Evolutionary conservation across 1,140 invertebrate genomes (phyloP).

Genomic region (Galleria mellonella): DNA sequence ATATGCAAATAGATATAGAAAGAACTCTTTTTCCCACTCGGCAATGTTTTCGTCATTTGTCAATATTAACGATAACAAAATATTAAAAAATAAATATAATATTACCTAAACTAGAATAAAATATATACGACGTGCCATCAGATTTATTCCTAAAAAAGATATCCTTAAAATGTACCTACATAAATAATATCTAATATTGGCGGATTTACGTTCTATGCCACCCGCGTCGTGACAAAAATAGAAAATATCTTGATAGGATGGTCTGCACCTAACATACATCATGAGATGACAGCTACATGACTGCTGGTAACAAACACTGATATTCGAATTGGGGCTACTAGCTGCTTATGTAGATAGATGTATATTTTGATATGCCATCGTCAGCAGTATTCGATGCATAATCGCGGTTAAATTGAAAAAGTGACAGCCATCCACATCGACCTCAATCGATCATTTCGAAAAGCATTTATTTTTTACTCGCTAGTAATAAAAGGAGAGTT

Average conservation of each 20-base stretch:
- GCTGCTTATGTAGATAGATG: neutral
- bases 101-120: no score
- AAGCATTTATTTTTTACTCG: no score
- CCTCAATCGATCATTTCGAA: neutral
- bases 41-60: no score
- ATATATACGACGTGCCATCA: no score
- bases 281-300: slow-evolving; percentile 28
- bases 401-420: slow-evolving; percentile 2
- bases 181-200: slow-evolving; percentile 26
- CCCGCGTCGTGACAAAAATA: slow-evolving; percentile 41
- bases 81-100: no score
- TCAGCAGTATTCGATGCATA: slow-evolving; percentile 6
- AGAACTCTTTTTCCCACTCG: no score
- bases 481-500: no score
- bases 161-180: slow-evolving; percentile 15
- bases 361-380: slow-evolving; percentile 12
- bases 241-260: slow-evolving; percentile 31
- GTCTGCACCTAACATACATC: slow-evolving; percentile 29
- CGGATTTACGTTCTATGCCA: slow-evolving; percentile 24
- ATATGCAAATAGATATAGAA: no score
- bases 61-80: no score
- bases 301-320: slow-evolving; percentile 13
- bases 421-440: neutral
- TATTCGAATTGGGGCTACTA: slow-evolving; percentile 7
- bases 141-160: no score